Evolutionary conservation across 2,113 vertebrate genomes (phyloP).

Genomic region (Lophura nycthemera): DNA sequence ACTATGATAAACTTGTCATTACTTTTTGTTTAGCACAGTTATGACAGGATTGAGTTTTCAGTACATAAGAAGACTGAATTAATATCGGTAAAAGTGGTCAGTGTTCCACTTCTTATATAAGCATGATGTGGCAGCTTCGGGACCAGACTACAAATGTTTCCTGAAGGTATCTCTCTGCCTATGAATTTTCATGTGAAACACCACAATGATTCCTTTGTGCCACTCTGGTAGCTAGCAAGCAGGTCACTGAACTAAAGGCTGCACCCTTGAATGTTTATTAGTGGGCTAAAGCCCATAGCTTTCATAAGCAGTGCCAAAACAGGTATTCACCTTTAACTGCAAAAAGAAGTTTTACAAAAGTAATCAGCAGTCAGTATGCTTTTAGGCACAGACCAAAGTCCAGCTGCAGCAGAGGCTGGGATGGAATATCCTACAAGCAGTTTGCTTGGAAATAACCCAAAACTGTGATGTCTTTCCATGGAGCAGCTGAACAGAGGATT

Average conservation of each 20-base stretch:
- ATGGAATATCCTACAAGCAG: neutral
- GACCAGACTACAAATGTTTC: neutral
- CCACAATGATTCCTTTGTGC: neutral
- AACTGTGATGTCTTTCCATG: neutral
- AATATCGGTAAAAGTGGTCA: neutral
- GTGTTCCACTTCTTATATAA: neutral
- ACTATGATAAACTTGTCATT: neutral
- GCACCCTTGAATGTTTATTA: neutral
- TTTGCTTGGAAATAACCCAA: neutral
- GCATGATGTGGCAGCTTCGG: neutral
- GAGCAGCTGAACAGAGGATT: neutral
- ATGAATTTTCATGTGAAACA: neutral
- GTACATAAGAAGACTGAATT: neutral
- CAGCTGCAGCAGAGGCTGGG: neutral
- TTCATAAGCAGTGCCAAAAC: neutral
- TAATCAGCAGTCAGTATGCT: neutral
- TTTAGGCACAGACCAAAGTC: neutral
- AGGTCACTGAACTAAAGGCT: neutral
- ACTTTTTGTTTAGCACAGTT: neutral
- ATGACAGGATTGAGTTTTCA: neutral
- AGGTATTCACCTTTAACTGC: neutral
- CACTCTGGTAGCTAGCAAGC: neutral
- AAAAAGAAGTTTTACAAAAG: neutral
- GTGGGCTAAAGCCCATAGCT: neutral
- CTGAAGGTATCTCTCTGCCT: neutral